Evolutionary conservation across 1,140 invertebrate genomes (phyloP), one percentile per base, ranked within the genome.

Genomic region (Lepidurus couesii): DNA sequence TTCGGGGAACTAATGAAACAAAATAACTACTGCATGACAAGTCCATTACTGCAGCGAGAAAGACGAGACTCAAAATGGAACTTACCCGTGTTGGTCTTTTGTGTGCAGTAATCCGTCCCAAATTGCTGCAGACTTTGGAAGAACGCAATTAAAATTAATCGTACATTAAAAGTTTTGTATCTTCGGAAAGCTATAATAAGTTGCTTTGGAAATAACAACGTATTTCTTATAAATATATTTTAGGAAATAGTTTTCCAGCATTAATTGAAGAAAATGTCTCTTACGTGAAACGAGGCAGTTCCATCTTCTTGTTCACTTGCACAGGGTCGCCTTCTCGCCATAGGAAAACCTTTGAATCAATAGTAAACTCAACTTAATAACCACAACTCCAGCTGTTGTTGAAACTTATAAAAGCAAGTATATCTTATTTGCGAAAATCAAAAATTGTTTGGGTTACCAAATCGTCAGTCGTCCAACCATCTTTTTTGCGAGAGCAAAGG

Each of bases 391-490:
- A 34, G 34, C 34, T 34, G 34, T 34, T 34, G 34, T 34, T 4
- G 34, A 34, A 34, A 34, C 3, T 34, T 34, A 1, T 34, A 34
- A 34, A 34, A 34, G 34, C 34, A 34, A 34, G 34, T 34, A 34
- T 34, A 34, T 34, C 34, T 34, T 34, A 34, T 34, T 34, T 34
- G 34, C 34, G 34, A 4, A 34, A 4, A 34, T 34, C 34, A 34
- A 34, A 34, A 34, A 34, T 34, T 4, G 34, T 34, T 34, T 34
- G 34, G 34, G 34, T 65, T 65, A 65, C 84, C 44, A 88, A 84
- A 82, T 88, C 87, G 53, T 87, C 86, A 8, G 87, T 88, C 10
- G 88, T 88, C 82, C 89, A 89, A 21, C 87, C 87, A 81, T 88
- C 87, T 88, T 47, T 16, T 34, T 74, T 65, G 8, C 16, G 21